Conservation (phyloP, 2,888 invertebrate genomes). For the Halictus ligatus region DNA sequence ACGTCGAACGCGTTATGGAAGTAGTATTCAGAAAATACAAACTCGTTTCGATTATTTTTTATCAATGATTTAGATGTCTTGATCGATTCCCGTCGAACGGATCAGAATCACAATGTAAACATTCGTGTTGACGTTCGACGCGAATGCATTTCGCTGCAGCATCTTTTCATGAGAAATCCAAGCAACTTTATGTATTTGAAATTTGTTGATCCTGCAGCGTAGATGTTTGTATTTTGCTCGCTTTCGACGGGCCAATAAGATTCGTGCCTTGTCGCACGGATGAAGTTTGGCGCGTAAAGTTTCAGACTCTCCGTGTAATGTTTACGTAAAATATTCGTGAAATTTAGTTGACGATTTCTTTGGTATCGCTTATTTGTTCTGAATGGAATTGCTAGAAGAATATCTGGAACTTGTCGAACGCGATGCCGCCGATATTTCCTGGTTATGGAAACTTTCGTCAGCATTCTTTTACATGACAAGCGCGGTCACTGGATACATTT, state of each 20-base stretch:
- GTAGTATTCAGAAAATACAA: conserved; percentile 20
- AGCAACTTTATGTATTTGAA: conserved; percentile 12
- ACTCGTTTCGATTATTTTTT: neutral
- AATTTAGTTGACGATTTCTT: neutral
- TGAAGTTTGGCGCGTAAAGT: conserved; percentile 57
- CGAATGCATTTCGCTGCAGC: neutral
- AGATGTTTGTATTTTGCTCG: conserved; percentile 46
- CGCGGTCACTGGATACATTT: conserved; percentile 70
- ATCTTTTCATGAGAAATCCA: neutral
- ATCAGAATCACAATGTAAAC: neutral
- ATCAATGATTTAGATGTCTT: neutral
- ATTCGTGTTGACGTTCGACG: neutral
- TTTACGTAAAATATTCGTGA: conserved; percentile 2
- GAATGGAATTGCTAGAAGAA: conserved; percentile 63
- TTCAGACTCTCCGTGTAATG: conserved; percentile 18
- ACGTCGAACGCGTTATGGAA: conserved; percentile 41
- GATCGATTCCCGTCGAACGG: neutral
- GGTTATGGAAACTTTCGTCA: conserved; percentile 70
- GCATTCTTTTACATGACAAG: conserved; percentile 67
- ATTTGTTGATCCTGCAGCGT: conserved; percentile 17
- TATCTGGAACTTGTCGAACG: conserved; percentile 73
- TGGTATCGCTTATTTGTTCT: neutral
- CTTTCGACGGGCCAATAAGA: conserved; percentile 36
- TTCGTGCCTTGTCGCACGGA: conserved; percentile 27
- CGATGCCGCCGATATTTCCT: conserved; percentile 68